Percentiles rank a stretch among this genome's conserved stretches.
phyloP scores from a whole-genome alignment of 2,797 vertebrate genomes.

The Gymnopithys bicolor region DNA sequence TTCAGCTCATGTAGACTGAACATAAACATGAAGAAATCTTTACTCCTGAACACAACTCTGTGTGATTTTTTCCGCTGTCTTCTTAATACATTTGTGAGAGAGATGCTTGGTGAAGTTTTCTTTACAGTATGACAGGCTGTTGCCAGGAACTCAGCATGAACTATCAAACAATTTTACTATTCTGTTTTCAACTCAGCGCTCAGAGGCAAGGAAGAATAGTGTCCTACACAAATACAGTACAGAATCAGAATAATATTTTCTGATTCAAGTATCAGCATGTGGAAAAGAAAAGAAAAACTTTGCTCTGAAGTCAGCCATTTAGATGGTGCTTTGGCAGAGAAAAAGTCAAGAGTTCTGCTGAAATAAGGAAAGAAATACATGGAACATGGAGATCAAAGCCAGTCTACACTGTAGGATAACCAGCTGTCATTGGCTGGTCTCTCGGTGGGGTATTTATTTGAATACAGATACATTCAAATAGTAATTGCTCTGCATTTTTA shows the following conservation, averaged over 20 bases:
- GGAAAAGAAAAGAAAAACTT: not conserved
- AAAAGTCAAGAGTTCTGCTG: not conserved
- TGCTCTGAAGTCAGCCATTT: not conserved
- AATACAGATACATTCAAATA: conserved; percentile 3
- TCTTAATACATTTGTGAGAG: not conserved
- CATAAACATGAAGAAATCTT: not conserved
- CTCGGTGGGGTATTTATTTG: conserved; percentile 17
- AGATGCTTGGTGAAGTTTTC: not conserved
- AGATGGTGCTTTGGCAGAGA: not conserved
- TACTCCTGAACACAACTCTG: not conserved
- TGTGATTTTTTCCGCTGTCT: not conserved
- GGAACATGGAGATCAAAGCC: conserved; percentile 5
- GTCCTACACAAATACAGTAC: not conserved
- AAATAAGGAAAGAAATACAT: not conserved
- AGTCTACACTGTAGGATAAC: not conserved
- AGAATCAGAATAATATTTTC: conserved; percentile 10
- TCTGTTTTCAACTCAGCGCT: not conserved
- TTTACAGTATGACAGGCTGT: not conserved
- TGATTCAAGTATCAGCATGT: not conserved
- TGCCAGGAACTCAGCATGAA: not conserved
- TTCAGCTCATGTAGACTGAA: not conserved
- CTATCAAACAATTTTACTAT: not conserved
- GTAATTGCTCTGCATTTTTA: conserved; percentile 3
- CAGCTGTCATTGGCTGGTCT: not conserved
- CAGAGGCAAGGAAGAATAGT: not conserved